Evolutionary conservation across 2,113 vertebrate genomes (phyloP).

Genomic region (Callochromis pleurospilus): DNA sequence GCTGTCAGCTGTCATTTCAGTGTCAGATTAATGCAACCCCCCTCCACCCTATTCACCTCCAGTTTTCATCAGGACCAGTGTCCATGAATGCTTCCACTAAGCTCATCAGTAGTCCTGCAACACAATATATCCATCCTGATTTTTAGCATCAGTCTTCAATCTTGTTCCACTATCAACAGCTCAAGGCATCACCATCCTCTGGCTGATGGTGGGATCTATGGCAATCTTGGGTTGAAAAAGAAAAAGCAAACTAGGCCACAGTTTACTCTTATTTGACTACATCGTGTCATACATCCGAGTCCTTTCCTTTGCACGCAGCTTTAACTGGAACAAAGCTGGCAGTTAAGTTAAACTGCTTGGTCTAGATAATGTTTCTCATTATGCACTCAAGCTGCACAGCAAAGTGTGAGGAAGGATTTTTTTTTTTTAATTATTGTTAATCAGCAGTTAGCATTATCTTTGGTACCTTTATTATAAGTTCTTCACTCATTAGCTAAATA

Average conservation of each 20-base stretch:
- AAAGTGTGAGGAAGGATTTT: background rate
- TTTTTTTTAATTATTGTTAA: fast-evolving
- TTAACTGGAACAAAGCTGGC: background rate
- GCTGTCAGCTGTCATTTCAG: background rate
- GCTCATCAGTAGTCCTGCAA: background rate
- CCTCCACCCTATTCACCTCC: background rate
- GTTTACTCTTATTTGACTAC: background rate
- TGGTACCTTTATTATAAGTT: background rate
- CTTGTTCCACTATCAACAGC: background rate
- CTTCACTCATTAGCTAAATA: background rate
- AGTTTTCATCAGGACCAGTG: background rate
- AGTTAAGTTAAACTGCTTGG: background rate
- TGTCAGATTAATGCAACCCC: background rate
- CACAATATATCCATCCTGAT: background rate
- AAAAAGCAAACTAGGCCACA: background rate
- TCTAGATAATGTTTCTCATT: background rate
- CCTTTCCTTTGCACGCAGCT: background rate
- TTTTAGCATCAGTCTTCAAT: background rate
- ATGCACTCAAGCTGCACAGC: background rate
- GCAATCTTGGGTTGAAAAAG: background rate
- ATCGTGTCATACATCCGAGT: background rate
- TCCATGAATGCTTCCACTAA: background rate
- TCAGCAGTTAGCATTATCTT: background rate
- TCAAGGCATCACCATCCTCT: background rate
- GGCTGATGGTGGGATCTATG: background rate